A percentile compares a stretch with the other conserved stretches of the same genome.
These are phyloP conservation scores for Eurytoma adleriae DNA, from an alignment of 2,888 invertebrate species.

Conservation along the genomic window DNA sequence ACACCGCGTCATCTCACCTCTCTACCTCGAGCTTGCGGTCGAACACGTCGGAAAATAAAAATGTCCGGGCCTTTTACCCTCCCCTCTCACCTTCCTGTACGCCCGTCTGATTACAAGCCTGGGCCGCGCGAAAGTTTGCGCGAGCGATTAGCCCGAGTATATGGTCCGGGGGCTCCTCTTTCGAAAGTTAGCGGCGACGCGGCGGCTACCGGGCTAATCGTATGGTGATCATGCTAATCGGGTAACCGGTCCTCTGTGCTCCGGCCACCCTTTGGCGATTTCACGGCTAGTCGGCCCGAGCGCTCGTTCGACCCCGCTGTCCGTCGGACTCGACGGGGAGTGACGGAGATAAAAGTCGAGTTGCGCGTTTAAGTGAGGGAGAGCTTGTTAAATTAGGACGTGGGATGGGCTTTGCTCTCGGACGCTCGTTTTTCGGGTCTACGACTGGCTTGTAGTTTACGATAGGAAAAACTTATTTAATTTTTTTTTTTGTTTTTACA, in stretches of 20 bases:
- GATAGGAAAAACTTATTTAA: no score
- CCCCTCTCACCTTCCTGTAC: constrained; percentile 10
- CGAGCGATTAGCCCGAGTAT: constrained; percentile 34
- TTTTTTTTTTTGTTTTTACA: no score
- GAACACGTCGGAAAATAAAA: neutral
- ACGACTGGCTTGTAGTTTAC: no score
- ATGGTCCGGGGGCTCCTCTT: neutral
- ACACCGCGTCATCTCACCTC: neutral
- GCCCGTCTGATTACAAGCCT: constrained; percentile 29
- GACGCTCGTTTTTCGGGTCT: no score
- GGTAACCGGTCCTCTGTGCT: constrained; percentile 58
- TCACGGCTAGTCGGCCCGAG: constrained; percentile 28
- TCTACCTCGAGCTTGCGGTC: neutral
- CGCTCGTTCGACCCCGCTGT: neutral
- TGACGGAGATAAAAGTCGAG: neutral
- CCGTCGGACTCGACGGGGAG: neutral
- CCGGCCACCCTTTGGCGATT: constrained; percentile 45
- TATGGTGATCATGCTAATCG: constrained; percentile 66
- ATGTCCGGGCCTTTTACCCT: neutral
- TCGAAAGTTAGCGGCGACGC: constrained; percentile 18
- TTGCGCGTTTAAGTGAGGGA: no score
- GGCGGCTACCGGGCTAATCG: constrained; percentile 58
- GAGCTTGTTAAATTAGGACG: no score
- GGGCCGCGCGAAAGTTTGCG: constrained; percentile 25
- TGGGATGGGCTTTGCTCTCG: no score